Percentiles rank a stretch among this genome's conserved stretches.
These are phyloP conservation scores for Parotia lawesii DNA, from an alignment of 2,113 vertebrate genomes.

Conservation along the genomic window DNA sequence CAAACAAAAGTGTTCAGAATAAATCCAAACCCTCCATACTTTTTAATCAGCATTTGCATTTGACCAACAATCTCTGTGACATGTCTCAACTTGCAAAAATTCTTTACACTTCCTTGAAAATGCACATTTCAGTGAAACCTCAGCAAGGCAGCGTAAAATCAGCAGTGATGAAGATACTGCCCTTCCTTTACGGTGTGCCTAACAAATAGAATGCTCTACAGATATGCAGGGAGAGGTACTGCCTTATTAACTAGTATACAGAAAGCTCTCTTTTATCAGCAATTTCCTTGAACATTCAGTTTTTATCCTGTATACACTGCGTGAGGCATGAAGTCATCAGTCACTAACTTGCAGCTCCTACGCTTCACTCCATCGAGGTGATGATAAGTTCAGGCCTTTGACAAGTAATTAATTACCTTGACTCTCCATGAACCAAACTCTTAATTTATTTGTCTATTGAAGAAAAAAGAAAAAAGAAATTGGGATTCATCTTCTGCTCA, in stretches of 20 bases:
- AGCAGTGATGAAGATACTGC: background rate
- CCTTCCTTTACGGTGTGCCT: background rate
- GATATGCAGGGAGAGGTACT: background rate
- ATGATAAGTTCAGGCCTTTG: background rate
- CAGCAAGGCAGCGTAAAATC: background rate
- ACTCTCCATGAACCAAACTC: background rate
- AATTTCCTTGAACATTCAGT: background rate
- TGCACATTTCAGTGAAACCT: background rate
- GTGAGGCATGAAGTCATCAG: background rate
- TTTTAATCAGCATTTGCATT: background rate
- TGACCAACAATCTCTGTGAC: background rate
- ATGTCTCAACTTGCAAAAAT: background rate
- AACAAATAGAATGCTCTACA: background rate
- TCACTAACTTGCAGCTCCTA: background rate
- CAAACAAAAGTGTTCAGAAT: background rate
- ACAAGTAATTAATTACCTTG: background rate
- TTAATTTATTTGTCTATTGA: background rate
- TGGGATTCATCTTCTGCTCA: background rate
- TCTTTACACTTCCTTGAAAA: background rate
- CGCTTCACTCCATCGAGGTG: accelerated
- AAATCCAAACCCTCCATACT: background rate
- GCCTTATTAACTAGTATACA: background rate
- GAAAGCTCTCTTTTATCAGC: background rate
- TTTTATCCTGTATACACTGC: background rate
- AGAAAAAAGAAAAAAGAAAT: background rate